phyloP scores from a whole-genome alignment of 2,888 invertebrate genomes.

The Beris chalybata region DNA sequence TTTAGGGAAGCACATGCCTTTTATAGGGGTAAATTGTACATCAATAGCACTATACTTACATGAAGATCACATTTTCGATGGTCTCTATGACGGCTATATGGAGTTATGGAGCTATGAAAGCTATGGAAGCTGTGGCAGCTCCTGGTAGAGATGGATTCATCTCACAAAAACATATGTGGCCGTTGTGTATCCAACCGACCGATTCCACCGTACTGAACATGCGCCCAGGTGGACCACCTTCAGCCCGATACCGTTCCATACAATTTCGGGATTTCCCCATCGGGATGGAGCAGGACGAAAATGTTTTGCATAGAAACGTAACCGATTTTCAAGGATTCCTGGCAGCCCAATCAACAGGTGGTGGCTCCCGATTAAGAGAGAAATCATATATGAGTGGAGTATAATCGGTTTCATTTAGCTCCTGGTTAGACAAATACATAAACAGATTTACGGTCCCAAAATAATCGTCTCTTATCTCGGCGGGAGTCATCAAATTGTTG shows the following conservation, averaged over 20 bases:
- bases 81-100: no score
- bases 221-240: slow-evolving; percentile 31
- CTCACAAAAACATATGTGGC: slow-evolving; percentile 33
- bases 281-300: slow-evolving; percentile 12
- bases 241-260: neutral
- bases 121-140: neutral
- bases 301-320: neutral
- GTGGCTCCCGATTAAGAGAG: slow-evolving; percentile 16
- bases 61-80: slow-evolving; percentile 27
- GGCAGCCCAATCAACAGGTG: slow-evolving; percentile 23
- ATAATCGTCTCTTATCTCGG: slow-evolving; percentile 1
- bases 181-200: slow-evolving; percentile 11
- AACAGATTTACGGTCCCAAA: slow-evolving; percentile 19
- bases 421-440: slow-evolving; percentile 18
- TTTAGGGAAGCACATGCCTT: slow-evolving; percentile 45
- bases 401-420: slow-evolving; percentile 20
- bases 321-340: slow-evolving; percentile 4
- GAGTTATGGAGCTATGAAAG: neutral
- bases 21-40: slow-evolving; percentile 42
- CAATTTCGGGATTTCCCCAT: slow-evolving; percentile 14
- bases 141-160: slow-evolving; percentile 24
- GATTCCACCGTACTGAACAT: slow-evolving; percentile 32
- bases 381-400: neutral
- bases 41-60: slow-evolving; percentile 30
- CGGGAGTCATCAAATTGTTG: no score